Percentiles rank a stretch among this genome's conserved stretches.
Conservation (phyloP, 2,888 invertebrate genomes). For the Heptascelio sp. region DNA sequence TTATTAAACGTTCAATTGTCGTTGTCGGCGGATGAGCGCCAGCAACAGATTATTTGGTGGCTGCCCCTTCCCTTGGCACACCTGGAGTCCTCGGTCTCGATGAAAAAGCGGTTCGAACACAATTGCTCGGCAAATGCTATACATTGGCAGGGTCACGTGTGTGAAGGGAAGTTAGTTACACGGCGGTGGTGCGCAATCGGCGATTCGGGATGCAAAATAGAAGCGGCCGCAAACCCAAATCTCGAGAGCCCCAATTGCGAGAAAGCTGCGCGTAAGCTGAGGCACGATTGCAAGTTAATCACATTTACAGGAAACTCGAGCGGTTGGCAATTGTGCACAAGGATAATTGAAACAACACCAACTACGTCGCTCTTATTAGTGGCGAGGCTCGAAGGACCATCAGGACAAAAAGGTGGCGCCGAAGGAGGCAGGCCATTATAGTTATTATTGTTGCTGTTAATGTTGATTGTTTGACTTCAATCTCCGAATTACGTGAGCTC, state of each 20-base stretch:
- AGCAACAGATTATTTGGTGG: conserved; percentile 47
- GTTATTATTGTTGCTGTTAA: conserved; percentile 52
- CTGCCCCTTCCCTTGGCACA: not conserved
- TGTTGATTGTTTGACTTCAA: conserved; percentile 45
- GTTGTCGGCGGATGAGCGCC: conserved; percentile 53
- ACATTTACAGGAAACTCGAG: conserved; percentile 74
- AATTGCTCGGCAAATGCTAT: conserved; percentile 55
- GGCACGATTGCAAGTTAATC: conserved; percentile 78
- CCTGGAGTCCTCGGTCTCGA: conserved; percentile 29
- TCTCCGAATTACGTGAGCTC: conserved; percentile 52
- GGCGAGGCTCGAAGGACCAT: conserved; percentile 19
- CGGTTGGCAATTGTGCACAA: conserved; percentile 74
- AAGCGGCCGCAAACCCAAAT: conserved; percentile 69
- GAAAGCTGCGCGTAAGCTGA: conserved; percentile 72
- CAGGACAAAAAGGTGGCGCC: conserved; percentile 40
- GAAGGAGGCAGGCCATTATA: conserved; percentile 51
- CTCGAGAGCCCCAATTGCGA: conserved; percentile 76
- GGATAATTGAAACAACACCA: conserved; percentile 77
- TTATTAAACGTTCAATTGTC: conserved; percentile 75
- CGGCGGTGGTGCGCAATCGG: too few species aligned
- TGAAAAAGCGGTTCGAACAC: conserved; percentile 40
- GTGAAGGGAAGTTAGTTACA: too few species aligned
- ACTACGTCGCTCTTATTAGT: conserved; percentile 64
- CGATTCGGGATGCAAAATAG: too few species aligned
- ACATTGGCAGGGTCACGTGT: too few species aligned